Evolutionary conservation across 2,888 invertebrate genomes (phyloP).

Genomic region (Ephialtes manifestator): DNA sequence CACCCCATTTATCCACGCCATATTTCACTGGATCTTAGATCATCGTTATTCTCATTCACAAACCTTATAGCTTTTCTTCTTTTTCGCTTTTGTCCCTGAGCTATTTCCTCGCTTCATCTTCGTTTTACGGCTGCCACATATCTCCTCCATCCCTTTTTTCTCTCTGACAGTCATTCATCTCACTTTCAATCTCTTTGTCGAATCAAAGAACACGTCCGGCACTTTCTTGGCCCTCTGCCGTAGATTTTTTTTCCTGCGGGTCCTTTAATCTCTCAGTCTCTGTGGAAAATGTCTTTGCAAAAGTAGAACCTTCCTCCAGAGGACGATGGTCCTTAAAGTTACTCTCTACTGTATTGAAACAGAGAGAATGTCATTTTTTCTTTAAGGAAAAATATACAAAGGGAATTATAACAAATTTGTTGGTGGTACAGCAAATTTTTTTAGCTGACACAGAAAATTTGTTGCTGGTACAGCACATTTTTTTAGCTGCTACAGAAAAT

Average conservation of each 20-base stretch:
- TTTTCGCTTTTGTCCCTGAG: conserved; percentile 14
- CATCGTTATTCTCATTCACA: conserved; percentile 74
- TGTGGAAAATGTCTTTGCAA: conserved; percentile 15
- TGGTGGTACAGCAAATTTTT: too few species aligned
- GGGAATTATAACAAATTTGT: too few species aligned
- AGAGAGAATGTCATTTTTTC: not conserved
- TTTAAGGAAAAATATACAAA: not conserved
- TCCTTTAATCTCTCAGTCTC: conserved; percentile 56
- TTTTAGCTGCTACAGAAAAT: too few species aligned
- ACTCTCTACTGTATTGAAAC: not conserved
- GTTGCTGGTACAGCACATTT: too few species aligned
- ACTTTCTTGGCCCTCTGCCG: conserved; percentile 9
- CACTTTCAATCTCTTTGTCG: conserved; percentile 61
- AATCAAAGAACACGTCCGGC: conserved; percentile 48
- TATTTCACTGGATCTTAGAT: conserved; percentile 72
- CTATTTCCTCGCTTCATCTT: conserved; percentile 42
- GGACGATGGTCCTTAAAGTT: not conserved
- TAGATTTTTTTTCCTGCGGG: conserved; percentile 3
- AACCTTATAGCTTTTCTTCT: conserved; percentile 57
- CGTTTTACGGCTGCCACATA: conserved; percentile 34
- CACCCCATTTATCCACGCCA: conserved; percentile 70
- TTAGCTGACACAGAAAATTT: too few species aligned
- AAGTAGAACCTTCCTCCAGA: not conserved
- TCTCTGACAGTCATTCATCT: conserved; percentile 57
- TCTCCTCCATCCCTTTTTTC: conserved; percentile 21